Evolutionary conservation across 1,140 invertebrate species (phyloP).

Genomic region (Pseudobourletiella spinata): DNA sequence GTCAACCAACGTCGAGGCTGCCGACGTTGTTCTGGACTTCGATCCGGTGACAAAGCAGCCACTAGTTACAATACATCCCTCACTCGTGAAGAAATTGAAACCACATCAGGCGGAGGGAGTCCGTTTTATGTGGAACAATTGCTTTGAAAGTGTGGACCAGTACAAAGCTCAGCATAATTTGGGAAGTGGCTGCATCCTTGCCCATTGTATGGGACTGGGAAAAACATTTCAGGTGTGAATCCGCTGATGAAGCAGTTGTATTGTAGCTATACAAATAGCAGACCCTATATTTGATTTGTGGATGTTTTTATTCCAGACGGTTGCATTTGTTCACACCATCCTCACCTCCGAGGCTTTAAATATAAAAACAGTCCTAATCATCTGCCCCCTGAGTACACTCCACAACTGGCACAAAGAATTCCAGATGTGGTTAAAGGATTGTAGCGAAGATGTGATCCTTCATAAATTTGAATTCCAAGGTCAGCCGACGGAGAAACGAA

Average conservation of each 20-base stretch:
- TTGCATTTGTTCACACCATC: constrained; percentile 81
- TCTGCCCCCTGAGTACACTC: constrained; percentile 91
- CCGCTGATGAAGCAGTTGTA: too few species aligned
- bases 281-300: not conserved
- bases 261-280: not conserved
- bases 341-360: constrained; percentile 55
- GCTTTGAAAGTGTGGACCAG: constrained; percentile 76
- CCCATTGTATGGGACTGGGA: constrained; percentile 72
- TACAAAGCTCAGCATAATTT: constrained; percentile 63
- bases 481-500: constrained; percentile 42
- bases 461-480: constrained; percentile 44
- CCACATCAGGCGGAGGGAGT: constrained; percentile 88
- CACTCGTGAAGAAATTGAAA: constrained; percentile 75
- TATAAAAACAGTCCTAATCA: constrained; percentile 69
- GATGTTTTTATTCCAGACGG: constrained; percentile 52
- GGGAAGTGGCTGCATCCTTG: constrained; percentile 69
- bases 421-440: constrained; percentile 68
- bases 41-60: constrained; percentile 69
- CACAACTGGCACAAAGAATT: constrained; percentile 95
- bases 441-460: constrained; percentile 46
- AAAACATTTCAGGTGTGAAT: constrained; percentile 58
- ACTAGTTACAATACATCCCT: constrained; percentile 67
- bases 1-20: constrained; percentile 50
- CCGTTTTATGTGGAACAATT: constrained; percentile 95
- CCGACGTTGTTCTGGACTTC: constrained; percentile 77